A percentile compares a stretch with the other conserved stretches of the same genome.
These are phyloP conservation scores for Beris morrisii DNA, from an alignment of 2,888 invertebrate genomes.

Conservation along the genomic window DNA sequence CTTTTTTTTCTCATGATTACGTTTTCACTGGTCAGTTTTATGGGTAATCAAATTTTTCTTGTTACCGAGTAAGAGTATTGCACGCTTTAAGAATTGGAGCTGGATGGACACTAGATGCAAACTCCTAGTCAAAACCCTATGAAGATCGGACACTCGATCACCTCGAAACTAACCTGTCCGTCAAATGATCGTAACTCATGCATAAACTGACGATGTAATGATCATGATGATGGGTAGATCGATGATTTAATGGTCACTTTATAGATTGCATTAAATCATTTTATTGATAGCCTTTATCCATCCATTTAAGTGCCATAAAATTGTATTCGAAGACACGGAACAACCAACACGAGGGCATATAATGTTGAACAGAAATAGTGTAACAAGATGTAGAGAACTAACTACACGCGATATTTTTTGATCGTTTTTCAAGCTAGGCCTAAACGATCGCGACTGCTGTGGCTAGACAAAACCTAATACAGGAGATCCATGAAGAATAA, in stretches of 20 bases:
- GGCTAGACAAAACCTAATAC: no score
- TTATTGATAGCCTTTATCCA: slow-evolving; percentile 33
- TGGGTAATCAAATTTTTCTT: slow-evolving; percentile 1
- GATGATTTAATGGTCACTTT: slow-evolving; percentile 35
- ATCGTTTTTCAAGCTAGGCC: neutral
- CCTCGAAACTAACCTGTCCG: slow-evolving; percentile 17
- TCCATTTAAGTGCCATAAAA: slow-evolving; percentile 35
- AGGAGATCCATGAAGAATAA: slow-evolving; percentile 17
- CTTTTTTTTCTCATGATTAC: neutral
- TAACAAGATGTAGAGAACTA: no score
- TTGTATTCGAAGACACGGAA: slow-evolving; percentile 28
- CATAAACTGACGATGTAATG: slow-evolving; percentile 35
- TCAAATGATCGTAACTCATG: slow-evolving; percentile 33
- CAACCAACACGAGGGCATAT: neutral
- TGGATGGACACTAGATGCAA: no score
- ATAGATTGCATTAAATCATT: slow-evolving; percentile 35
- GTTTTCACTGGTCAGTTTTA: neutral
- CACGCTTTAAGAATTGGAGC: neutral
- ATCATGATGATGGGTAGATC: slow-evolving; percentile 30
- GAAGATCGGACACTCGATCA: no score
- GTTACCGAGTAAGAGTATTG: slow-evolving; percentile 7
- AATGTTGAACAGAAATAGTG: no score
- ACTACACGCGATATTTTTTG: neutral
- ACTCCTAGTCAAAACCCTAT: no score
- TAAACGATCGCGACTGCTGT: neutral